phyloP scores from a whole-genome alignment of 2,113 vertebrate genomes.

The Pollimyrus isidori region DNA sequence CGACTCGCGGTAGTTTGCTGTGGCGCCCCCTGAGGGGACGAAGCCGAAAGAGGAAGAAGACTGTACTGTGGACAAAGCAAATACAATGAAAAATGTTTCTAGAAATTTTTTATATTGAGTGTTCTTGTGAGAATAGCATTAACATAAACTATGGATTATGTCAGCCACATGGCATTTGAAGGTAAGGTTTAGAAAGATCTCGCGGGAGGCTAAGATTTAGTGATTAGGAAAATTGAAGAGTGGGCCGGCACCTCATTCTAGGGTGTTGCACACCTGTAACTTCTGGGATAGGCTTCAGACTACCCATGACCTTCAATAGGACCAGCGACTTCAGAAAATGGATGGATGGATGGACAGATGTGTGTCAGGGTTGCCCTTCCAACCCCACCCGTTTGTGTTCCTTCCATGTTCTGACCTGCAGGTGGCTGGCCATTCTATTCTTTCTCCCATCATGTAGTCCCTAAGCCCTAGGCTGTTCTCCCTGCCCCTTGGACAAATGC shows the following conservation, averaged over 20 bases:
- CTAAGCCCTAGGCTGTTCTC: too few relatives aligned
- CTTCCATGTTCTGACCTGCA: too few relatives aligned
- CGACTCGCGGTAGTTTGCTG: too few relatives aligned
- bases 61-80: not conserved
- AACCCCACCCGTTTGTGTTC: too few relatives aligned
- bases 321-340: not conserved
- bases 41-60: too few relatives aligned
- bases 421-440: too few relatives aligned
- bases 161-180: not conserved
- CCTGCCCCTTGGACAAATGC: too few relatives aligned
- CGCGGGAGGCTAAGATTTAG: not conserved
- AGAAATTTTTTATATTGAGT: not conserved
- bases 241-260: not conserved
- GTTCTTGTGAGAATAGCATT: not conserved
- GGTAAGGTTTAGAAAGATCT: not conserved
- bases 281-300: not conserved
- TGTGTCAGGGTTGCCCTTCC: not conserved
- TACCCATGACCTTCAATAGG: not conserved
- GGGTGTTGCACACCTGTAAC: not conserved
- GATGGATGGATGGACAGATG: not conserved
- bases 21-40: too few relatives aligned
- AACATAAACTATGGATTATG: not conserved
- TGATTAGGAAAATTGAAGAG: not conserved
- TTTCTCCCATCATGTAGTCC: too few relatives aligned
- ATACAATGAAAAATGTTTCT: not conserved